Base-by-base conservation (phyloP, 2,797 vertebrate genomes). In the Xiphophorus birchmanni region DNA sequence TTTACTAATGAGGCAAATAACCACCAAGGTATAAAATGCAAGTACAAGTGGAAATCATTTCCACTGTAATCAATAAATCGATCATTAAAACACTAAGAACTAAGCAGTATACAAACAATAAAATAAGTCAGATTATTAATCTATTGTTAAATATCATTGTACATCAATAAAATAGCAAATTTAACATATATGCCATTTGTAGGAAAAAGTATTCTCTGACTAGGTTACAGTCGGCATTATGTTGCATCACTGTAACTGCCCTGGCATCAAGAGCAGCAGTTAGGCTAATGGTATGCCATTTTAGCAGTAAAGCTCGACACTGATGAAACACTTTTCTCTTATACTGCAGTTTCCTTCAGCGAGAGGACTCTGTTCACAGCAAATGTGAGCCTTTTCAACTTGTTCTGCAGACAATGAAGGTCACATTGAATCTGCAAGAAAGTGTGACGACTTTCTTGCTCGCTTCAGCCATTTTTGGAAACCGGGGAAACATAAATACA, bases 191-290 rank as follows among this genome's bases (percentile, higher is more conserved):
- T 35, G 58, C 42, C 29, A 69, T 37, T 48, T 26, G 29, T 23
- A 44, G 8, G 48, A 72, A 73, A 54, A 58, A 45, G 52, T 26
- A 78, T 4, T 1, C 69, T 32, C 45, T 76, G 65, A 23, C 21
- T n/a, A 78, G 77, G n/a, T 75, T 23, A n/a, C 48, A 69, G 40
- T 4, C 47, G 21, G 18, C 29, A 50, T 65, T 81, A 63, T 60
- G 58, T 79, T 42, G 73, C 32, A 50, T 76, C 52, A 44, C 13
- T 69, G 32, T 63, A 48, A 77, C 77, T 74, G 29, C 35, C 67
- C 52, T 54, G 48, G 15, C 63, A 73, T 82, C 73, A 79, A 50
- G 32, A 80, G 58, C 79, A 75, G 77, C 73, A 75, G 74, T 76
- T 50, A 69, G 52, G 67, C 44, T 76, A 77, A 80, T 77, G 67